Base-by-base conservation (phyloP, 2,888 invertebrate species). In the Calameuta idolon region DNA sequence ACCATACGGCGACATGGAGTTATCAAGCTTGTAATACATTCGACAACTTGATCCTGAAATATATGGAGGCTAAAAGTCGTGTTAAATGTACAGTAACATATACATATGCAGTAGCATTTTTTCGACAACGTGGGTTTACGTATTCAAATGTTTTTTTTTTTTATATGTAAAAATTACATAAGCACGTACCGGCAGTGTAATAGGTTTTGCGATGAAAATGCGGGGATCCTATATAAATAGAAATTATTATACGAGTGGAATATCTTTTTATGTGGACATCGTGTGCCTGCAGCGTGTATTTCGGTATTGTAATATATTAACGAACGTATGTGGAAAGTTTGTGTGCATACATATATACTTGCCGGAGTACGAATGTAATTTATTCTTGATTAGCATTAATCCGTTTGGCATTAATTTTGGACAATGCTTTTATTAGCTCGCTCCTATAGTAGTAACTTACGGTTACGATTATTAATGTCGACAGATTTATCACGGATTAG, bases 361-460 rank as follows among this genome's bases (percentile, higher is more conserved):
- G 76, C 76, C 75, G n/a, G 77, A 73, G 82, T 84, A 86, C 80
- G 87, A 87, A 88, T 87, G 85, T 89, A 90, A 89, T 90, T 89
- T 89, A 89, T 90, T 87, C 88, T 88, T 89, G 89, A 90, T 90
- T 89, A 90, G 87, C 88, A 86, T 89, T 90, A 89, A 89, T 89
- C 89, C 87, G 80, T 74, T 69, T 79, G 82, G 84, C 85, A 85
- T 88, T 88, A 88, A 87, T 88, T 87, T 87, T 87, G 87, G 84
- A 84, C 85, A 86, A 84, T 85, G 87, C 87, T 87, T 89, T 90
- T 90, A 90, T 88, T 89, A 87, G 88, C 82, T 85, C 86, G 87
- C 87, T 82, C 85, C 84, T 83, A 83, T 80, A 77, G 81, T 80
- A 84, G 86, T 90, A 90, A 89, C 86, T 90, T 87, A 89, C 88